Percentiles rank a stretch among this genome's conserved stretches.
Evolutionary conservation across 1,140 invertebrate genomes (phyloP).

Genomic region (Triops longicaudatus): DNA sequence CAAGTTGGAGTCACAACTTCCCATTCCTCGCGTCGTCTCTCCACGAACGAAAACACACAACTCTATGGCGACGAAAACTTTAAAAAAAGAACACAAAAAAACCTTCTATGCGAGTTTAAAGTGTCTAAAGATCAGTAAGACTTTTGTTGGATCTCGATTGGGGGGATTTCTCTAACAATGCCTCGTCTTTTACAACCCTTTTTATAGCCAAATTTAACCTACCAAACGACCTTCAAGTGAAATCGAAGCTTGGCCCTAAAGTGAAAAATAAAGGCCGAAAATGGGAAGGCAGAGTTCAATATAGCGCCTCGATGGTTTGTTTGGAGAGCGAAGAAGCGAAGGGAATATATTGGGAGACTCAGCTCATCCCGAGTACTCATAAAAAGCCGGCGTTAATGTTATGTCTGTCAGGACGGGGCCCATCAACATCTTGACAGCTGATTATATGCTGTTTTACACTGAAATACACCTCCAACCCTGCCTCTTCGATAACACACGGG

Average conservation of each 20-base stretch:
- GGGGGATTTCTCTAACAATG: background rate
- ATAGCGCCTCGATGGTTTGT: background rate
- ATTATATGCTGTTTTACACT: constrained; percentile 15
- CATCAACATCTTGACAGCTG: constrained; percentile 14
- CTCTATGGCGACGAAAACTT: background rate
- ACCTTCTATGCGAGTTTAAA: background rate
- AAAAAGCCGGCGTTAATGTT: constrained; percentile 15
- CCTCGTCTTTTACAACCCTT: too few relatives aligned
- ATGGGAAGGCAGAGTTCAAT: background rate
- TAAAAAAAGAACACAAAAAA: background rate
- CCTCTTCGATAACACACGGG: background rate
- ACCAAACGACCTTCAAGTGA: too few relatives aligned
- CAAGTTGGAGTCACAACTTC: background rate
- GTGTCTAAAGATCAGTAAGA: background rate
- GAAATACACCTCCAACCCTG: background rate
- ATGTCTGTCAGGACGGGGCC: background rate
- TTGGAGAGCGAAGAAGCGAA: background rate
- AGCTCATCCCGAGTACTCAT: background rate
- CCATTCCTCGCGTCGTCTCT: background rate
- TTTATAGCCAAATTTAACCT: too few relatives aligned
- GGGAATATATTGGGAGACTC: background rate
- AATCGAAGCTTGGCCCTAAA: too few relatives aligned
- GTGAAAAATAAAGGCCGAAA: too few relatives aligned
- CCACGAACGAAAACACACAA: background rate
- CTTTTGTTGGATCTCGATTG: background rate